Base-by-base conservation (phyloP, 2,888 invertebrate species). In the Melanophora roralis region DNA sequence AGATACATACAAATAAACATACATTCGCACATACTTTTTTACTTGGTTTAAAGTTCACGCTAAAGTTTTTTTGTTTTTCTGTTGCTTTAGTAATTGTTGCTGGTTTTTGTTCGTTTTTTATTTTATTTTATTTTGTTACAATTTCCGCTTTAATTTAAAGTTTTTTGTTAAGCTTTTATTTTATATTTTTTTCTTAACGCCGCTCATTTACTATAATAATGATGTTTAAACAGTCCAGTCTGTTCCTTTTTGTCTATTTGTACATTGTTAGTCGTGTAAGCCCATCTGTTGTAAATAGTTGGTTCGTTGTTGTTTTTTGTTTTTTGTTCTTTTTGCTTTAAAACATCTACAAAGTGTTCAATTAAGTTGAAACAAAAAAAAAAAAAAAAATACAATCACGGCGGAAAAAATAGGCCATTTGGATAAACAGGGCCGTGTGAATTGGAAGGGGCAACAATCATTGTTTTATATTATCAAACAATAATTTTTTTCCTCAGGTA, bases 41-140 rank as follows among this genome's bases (percentile, higher is more conserved):
- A 36, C 14, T 53, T 64, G 68, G 62, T 72, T 81, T 80, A 75
- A 73, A 78, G 79, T 82, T 81, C 81, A 78, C 59, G 76, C 75
- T 80, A 64, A 47, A 65, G 49, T 53, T 47, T 51, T 45, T n/a
- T n/a, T 34, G 49, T 5, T 57, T 19, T n/a, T 16, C 36, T 23
- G 14, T 9, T 12, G 9, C 12, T 45, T 5, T 3, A 19, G 21
- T 43, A 21, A 11, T 19, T 43, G 7, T 45, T 45, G 11, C 4
- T 45, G 45, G 27, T 59, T 59, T 40, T 47, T 75, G 19, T 32
- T 23, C 2, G 23, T n/a, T 75, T 53, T 23, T n/a, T 73, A 16
- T 57, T 53, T 47, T 11, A 62, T 62, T 49, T 51, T 19, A 57
- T 43, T 57, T 40, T 53, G 53, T 64, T 68, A 75, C 81, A 75